Conservation (phyloP, 92 coral and sea anemone species). For the Muricea muricata region DNA sequence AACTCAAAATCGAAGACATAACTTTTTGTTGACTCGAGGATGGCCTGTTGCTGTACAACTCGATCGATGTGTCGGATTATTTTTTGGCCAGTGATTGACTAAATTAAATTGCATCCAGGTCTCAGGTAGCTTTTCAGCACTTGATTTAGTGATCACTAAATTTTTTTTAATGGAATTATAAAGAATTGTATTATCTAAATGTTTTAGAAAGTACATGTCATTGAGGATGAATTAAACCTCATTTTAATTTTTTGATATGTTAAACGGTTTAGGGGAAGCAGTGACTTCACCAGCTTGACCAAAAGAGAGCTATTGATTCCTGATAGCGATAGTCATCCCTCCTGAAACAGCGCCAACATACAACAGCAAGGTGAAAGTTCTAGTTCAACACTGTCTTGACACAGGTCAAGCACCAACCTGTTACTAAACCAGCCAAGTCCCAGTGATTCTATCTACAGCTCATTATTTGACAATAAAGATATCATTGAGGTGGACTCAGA, state of each 20-base stretch:
- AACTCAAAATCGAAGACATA: too few relatives aligned
- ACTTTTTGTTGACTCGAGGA: too few relatives aligned
- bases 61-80: too few relatives aligned
- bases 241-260: neutral
- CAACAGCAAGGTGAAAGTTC: neutral
- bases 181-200: too few relatives aligned
- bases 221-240: neutral
- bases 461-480: conserved; percentile 52
- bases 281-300: neutral
- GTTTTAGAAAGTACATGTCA: neutral
- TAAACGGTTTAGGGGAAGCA: neutral
- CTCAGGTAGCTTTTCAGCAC: too few relatives aligned
- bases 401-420: neutral
- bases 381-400: neutral
- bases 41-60: too few relatives aligned
- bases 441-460: conserved; percentile 62
- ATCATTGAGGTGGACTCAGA: conserved; percentile 54
- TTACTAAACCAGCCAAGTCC: conserved; percentile 18
- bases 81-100: too few relatives aligned
- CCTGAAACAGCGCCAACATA: neutral
- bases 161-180: conserved; percentile 13
- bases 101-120: too few relatives aligned
- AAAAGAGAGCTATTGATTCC: neutral
- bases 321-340: neutral
- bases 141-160: too few relatives aligned